Evolutionary conservation across 2,797 vertebrate genomes (phyloP), one percentile per base, ranked within the genome.

Genomic region (Chaunax sp.): DNA sequence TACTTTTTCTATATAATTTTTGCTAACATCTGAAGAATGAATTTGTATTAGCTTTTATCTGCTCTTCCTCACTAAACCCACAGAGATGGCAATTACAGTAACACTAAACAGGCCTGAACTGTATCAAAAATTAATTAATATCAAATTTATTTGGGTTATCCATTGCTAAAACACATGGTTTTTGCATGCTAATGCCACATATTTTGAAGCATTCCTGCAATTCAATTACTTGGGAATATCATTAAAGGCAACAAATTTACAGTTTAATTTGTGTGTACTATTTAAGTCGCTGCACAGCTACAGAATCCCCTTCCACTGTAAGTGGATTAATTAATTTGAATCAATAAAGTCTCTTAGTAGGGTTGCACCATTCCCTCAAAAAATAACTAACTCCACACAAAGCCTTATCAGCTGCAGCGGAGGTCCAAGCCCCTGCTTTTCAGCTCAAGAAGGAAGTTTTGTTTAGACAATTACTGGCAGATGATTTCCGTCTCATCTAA

Each of bases 301-400:
- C 71, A 83, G 80, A 93, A 93, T 92, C 91, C 91, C 69, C 81
- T 81, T 84, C 87, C 86, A 89, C 88, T 77, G 72, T 93, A 93
- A 93, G 87, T 91, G 90, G 92, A 95, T 94, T 94, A 93, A 94
- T 94, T 94, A 92, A 94, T 93, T 92, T 93, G 82, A 94, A 94
- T 94, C 92, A 94, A 93, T 93, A 93, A 92, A 90, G 82, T 91
- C 84, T 88, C 83, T 90, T 84, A 87, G 88, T 89, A 64, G 73
- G 77, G 80, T 81, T 87, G 80, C 77, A 84, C 81, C 66, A 75
- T 69, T 77, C 85, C 69, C 75, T 65, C 63, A 71, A 86, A 82
- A 81, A 86, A 83, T 65, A 87, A 89, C 80, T 69, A 87, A 87
- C 78, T 79, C 69, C 38, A 75, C 69, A 89, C 75, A 81, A 87